phyloP scores from a whole-genome alignment of 2,797 vertebrate genomes.

The Ctenopoma kingsleyae region DNA sequence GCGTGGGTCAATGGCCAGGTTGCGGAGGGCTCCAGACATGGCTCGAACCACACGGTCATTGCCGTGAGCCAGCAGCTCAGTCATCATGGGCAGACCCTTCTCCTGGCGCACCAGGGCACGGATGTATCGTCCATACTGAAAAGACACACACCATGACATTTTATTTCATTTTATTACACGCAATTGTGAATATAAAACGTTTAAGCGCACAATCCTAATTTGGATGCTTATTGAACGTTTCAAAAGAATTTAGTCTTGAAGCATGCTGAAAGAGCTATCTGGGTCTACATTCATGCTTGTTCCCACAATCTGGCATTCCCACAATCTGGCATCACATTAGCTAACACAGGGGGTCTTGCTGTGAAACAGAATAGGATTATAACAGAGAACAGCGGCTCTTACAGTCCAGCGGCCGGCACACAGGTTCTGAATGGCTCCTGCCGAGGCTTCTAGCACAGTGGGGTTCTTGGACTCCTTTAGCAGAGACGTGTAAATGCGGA shows the following conservation, averaged over 20 bases:
- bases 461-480: constrained; percentile 93
- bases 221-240: background rate
- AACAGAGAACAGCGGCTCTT: constrained; percentile 54
- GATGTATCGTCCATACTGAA: constrained; percentile 92
- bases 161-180: background rate
- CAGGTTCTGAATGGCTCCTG: constrained; percentile 96
- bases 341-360: background rate
- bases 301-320: background rate
- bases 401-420: constrained; percentile 96
- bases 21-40: constrained; percentile 94
- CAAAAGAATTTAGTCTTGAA: background rate
- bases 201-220: no score
- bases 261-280: background rate
- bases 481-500: constrained; percentile 93
- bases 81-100: constrained; percentile 92
- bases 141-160: background rate
- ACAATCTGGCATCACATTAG: background rate
- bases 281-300: background rate
- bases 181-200: no score
- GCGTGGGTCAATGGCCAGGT: constrained; percentile 92
- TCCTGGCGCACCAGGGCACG: constrained; percentile 92
- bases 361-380: background rate
- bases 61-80: constrained; percentile 89
- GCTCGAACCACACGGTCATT: constrained; percentile 94
- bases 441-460: constrained; percentile 93